A percentile compares a stretch with the other conserved stretches of the same genome.
These are phyloP conservation scores for Hylaeus anthracinus DNA, from an alignment of 1,140 invertebrate genomes.

Conservation along the genomic window DNA sequence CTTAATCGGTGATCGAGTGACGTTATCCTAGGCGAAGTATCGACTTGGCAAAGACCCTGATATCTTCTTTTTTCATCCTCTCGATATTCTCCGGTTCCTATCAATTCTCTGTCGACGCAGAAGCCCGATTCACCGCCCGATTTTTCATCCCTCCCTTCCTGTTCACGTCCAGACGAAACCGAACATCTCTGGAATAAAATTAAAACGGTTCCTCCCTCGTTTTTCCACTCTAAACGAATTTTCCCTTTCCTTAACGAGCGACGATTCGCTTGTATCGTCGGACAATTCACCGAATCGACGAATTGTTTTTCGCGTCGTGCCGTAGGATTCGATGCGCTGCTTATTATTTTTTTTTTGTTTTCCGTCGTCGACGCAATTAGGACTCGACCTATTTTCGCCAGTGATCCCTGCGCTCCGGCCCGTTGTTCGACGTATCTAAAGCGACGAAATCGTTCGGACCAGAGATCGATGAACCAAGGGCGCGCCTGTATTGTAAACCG, in stretches of 20 bases:
- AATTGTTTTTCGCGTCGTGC: background rate
- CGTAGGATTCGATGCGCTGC: background rate
- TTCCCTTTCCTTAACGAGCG: background rate
- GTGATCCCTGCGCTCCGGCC: background rate
- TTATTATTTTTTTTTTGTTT: background rate
- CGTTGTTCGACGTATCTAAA: constrained; percentile 5
- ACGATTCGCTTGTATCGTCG: background rate
- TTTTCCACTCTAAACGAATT: too few relatives aligned
- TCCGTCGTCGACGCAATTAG: constrained; percentile 31
- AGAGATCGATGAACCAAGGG: constrained; percentile 33
- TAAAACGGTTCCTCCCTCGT: too few relatives aligned
- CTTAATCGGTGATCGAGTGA: constrained; percentile 47
- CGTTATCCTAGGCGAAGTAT: constrained; percentile 37
- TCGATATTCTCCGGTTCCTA: background rate
- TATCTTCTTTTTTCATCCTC: background rate
- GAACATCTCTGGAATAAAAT: too few relatives aligned
- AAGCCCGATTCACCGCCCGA: background rate
- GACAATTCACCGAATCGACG: background rate
- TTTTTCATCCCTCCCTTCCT: constrained; percentile 3
- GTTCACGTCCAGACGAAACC: too few relatives aligned
- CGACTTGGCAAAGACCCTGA: constrained; percentile 27
- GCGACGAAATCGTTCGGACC: background rate
- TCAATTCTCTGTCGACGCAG: background rate
- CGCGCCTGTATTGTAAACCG: constrained; percentile 8
- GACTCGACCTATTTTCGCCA: constrained; percentile 25